Percentiles rank a stretch among this genome's conserved stretches.
Evolutionary conservation across 37 sponge, comb jelly and placozoan genomes (phyloP).

Genomic region (Spongilla lacustris): DNA sequence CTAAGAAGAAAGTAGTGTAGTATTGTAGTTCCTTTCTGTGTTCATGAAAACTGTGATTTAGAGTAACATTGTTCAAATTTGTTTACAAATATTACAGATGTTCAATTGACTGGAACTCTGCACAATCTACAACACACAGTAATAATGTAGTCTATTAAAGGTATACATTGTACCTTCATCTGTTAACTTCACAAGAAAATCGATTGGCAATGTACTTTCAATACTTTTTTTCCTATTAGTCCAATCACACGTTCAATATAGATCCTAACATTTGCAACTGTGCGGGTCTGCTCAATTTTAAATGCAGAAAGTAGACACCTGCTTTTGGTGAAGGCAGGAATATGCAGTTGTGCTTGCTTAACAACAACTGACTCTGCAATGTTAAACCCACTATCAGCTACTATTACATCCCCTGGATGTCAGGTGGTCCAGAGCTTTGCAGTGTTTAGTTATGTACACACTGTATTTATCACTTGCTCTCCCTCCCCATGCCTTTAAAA

Average conservation of each 20-base stretch:
- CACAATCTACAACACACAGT: conserved; percentile 56
- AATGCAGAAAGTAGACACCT: conserved; percentile 4
- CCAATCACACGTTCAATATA: conserved; percentile 15
- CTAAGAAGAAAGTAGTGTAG: conserved; percentile 6
- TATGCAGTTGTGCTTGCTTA: conserved; percentile 2
- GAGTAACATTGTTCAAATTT: neutral
- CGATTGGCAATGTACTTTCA: conserved; percentile 7
- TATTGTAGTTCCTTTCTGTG: neutral
- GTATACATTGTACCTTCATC: conserved; percentile 18
- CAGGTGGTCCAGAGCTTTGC: conserved; percentile 3
- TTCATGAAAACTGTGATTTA: neutral
- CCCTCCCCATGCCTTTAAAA: conserved; percentile 2
- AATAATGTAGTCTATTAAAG: conserved; percentile 53
- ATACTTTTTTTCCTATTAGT: too few relatives aligned
- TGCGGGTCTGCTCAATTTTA: conserved; percentile 10
- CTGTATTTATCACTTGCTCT: neutral
- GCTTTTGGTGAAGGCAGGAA: conserved; percentile 15
- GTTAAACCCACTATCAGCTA: conserved; percentile 20
- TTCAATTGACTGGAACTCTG: conserved; percentile 60
- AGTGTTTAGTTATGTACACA: conserved; percentile 3
- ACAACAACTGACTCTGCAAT: conserved; percentile 11
- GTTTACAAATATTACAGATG: neutral
- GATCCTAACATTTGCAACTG: conserved; percentile 5
- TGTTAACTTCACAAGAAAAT: neutral
- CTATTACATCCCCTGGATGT: neutral